These are phyloP conservation scores for Taphrorychus bicolor DNA, from an alignment of 2,888 invertebrate species.

Conservation along the genomic window DNA sequence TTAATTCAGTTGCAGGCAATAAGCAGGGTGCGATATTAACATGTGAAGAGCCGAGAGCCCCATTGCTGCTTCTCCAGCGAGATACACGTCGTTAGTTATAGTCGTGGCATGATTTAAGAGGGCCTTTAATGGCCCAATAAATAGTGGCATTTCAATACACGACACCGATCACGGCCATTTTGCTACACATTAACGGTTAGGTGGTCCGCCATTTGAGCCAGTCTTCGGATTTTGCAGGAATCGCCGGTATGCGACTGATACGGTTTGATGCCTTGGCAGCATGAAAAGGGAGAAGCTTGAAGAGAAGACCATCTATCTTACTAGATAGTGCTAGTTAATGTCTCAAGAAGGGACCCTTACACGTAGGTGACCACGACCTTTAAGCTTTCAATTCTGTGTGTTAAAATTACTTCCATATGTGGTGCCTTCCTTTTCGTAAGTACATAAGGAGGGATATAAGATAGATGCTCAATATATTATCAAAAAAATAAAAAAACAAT, in stretches of 20 bases:
- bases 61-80: constrained; percentile 32
- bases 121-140: constrained; percentile 68
- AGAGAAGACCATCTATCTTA: no score
- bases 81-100: constrained; percentile 62
- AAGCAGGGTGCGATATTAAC: not conserved
- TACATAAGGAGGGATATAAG: no score
- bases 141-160: constrained; percentile 67
- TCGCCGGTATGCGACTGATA: constrained; percentile 33
- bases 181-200: constrained; percentile 39
- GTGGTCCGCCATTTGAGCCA: constrained; percentile 38
- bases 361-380: no score
- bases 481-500: no score
- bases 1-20: not conserved
- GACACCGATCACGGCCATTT: constrained; percentile 59
- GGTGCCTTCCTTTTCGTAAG: no score
- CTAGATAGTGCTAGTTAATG: no score
- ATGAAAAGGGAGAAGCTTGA: no score
- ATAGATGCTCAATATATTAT: no score
- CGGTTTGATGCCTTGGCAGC: constrained; percentile 13
- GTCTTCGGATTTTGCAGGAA: constrained; percentile 39
- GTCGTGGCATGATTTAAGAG: constrained; percentile 66
- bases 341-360: no score
- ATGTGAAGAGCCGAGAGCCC: constrained; percentile 33
- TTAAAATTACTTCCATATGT: no score
- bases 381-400: no score